A percentile compares a stretch with the other conserved stretches of the same genome.
These are phyloP conservation scores for Antigone vipio DNA, from an alignment of 2,113 vertebrate species.

Conservation along the genomic window DNA sequence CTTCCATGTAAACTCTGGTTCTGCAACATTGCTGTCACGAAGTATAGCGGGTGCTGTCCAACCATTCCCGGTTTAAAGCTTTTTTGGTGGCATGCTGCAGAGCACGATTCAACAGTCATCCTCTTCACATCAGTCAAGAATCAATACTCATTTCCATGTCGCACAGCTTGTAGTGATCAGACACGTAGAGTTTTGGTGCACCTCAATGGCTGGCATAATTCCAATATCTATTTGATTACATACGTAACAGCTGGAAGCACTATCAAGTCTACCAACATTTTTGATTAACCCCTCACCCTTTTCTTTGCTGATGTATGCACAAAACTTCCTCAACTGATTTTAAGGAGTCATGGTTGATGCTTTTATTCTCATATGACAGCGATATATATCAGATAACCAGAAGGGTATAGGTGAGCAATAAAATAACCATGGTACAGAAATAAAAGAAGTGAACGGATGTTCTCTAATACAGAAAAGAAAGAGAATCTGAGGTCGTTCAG, in stretches of 20 bases:
- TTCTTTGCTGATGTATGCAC: neutral
- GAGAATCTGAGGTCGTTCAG: constrained; percentile 26
- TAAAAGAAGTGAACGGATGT: neutral
- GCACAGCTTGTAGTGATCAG: neutral
- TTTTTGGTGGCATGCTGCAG: neutral
- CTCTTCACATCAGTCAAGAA: neutral
- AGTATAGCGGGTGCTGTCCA: neutral
- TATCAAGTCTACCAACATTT: neutral
- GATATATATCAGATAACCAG: constrained; percentile 10
- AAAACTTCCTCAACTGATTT: neutral
- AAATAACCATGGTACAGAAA: constrained; percentile 6
- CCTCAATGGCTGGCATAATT: neutral
- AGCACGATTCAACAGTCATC: neutral
- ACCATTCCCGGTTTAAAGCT: neutral
- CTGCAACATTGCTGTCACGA: neutral
- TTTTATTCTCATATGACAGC: neutral
- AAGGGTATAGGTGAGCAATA: neutral
- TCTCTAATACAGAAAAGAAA: constrained; percentile 20
- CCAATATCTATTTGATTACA: neutral
- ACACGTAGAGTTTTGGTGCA: neutral
- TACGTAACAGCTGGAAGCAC: neutral
- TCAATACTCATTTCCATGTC: neutral
- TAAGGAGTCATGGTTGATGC: neutral
- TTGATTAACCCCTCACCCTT: neutral
- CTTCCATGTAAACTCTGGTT: neutral